Conservation (phyloP, 2,888 invertebrate genomes). For the Pristionchus entomophagus region DNA sequence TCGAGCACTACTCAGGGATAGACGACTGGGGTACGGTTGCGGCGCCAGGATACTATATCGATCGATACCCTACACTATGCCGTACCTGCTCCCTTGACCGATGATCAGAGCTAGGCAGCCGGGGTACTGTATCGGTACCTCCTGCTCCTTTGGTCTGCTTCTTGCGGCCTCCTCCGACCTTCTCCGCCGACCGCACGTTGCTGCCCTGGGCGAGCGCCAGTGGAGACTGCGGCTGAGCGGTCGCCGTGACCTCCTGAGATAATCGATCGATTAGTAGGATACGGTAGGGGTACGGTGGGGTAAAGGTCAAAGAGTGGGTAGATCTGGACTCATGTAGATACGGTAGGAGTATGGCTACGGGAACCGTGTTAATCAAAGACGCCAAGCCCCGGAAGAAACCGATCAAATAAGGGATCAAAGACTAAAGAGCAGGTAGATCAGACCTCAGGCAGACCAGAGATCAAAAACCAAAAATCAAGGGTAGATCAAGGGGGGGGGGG, state of each 20-base stretch:
- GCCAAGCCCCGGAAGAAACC: too few species aligned
- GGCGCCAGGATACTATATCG: too few species aligned
- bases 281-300: background rate
- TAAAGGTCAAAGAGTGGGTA: background rate
- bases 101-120: background rate
- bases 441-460: too few species aligned
- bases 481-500: too few species aligned
- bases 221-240: background rate
- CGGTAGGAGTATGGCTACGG: background rate
- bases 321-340: background rate
- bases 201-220: background rate
- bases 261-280: background rate
- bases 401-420: too few species aligned
- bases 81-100: background rate
- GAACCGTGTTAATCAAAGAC: too few species aligned
- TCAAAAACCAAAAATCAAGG: too few species aligned
- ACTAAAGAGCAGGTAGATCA: too few species aligned
- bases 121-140: too few species aligned
- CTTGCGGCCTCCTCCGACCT: background rate
- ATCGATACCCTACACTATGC: background rate
- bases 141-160: background rate
- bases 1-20: too few species aligned
- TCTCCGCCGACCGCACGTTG: too few species aligned
- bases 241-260: background rate
- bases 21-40: too few species aligned